A percentile compares a stretch with the other conserved stretches of the same genome.
Evolutionary conservation across 2,797 vertebrate genomes (phyloP).

Genomic region (Hoplostethus mediterraneus): DNA sequence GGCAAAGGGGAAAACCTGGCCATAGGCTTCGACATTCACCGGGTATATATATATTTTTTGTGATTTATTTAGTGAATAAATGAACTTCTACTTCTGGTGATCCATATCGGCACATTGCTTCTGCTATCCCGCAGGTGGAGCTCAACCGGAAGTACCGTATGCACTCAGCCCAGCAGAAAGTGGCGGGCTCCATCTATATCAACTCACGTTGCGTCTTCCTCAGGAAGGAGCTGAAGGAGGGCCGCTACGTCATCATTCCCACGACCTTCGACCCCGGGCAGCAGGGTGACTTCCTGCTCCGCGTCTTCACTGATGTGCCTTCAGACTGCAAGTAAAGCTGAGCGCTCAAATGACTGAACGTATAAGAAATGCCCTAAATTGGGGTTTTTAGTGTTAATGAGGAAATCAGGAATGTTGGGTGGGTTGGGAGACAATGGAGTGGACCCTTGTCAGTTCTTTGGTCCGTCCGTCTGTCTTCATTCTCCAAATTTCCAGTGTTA

Average conservation of each 20-base stretch:
- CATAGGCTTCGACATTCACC: slow-evolving; percentile 96
- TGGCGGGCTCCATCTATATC: slow-evolving; percentile 95
- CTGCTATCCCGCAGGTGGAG: slow-evolving; percentile 87
- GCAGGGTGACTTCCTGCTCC: slow-evolving; percentile 92
- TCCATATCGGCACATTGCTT: not conserved
- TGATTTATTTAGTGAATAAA: no score
- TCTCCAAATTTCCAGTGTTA: no score
- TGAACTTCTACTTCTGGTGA: no score
- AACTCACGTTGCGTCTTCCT: slow-evolving; percentile 96
- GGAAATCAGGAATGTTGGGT: not conserved
- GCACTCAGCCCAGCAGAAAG: slow-evolving; percentile 93
- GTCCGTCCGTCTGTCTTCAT: not conserved
- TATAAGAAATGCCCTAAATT: not conserved
- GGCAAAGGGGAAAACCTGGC: slow-evolving; percentile 95
- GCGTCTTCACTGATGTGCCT: slow-evolving; percentile 95
- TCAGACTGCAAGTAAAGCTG: slow-evolving; percentile 91
- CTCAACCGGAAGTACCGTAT: slow-evolving; percentile 94
- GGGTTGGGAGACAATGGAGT: not conserved
- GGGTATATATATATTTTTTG: slow-evolving; percentile 78
- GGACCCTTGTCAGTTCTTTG: not conserved
- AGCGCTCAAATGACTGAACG: not conserved
- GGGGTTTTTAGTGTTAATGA: not conserved
- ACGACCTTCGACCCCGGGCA: slow-evolving; percentile 92
- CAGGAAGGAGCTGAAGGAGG: slow-evolving; percentile 92
- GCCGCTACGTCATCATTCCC: slow-evolving; percentile 95